Conservation (phyloP, 2,113 vertebrate genomes). For the Salvelinus fontinalis region DNA sequence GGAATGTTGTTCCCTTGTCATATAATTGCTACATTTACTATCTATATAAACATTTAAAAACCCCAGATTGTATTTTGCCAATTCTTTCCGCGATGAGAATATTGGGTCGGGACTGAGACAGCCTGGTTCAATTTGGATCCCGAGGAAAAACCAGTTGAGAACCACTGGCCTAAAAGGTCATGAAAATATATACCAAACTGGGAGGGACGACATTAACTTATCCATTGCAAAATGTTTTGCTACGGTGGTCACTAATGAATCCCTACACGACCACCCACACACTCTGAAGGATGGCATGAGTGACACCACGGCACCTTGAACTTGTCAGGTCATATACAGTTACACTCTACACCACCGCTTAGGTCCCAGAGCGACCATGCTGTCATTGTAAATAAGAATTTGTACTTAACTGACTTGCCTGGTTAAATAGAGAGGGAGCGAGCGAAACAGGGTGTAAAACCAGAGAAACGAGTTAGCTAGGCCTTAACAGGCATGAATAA, state of each 20-base stretch:
- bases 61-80: too few species aligned
- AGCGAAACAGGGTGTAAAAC: neutral
- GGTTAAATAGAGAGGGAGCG: neutral
- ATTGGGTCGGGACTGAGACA: too few species aligned
- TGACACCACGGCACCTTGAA: neutral
- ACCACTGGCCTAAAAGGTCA: too few species aligned
- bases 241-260: neutral
- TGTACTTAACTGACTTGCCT: neutral
- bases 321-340: neutral
- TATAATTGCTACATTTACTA: too few species aligned
- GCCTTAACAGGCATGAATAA: conserved; percentile 58
- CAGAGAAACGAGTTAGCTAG: neutral
- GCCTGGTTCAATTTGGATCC: too few species aligned
- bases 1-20: too few species aligned
- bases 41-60: too few species aligned
- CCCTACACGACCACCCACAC: neutral
- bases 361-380: conserved; percentile 1
- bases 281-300: neutral
- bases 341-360: neutral
- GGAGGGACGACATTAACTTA: neutral
- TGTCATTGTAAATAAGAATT: neutral
- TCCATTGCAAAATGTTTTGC: neutral
- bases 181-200: too few species aligned
- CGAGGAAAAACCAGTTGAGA: too few species aligned
- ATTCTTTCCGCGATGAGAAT: too few species aligned